A percentile compares a stretch with the other conserved stretches of the same genome.
Conservation (phyloP, 2,113 vertebrate species). For the mouse (Mus musculus) region DNA sequence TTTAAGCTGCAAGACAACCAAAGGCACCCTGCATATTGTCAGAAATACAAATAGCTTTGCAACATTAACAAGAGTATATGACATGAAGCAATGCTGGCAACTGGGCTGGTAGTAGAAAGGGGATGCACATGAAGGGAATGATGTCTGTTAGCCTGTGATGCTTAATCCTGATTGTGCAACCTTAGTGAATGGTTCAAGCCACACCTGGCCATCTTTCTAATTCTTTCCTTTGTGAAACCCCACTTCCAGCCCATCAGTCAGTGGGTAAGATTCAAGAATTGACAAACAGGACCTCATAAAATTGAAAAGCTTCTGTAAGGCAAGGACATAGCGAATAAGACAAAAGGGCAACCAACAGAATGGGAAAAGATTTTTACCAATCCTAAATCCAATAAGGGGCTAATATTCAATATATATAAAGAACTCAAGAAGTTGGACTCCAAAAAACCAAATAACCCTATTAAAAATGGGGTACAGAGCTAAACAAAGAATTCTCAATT, state of each 20-base stretch:
- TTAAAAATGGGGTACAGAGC: too few species aligned
- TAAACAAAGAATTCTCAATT: too few species aligned
- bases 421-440: too few species aligned
- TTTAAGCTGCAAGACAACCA: slow-evolving; percentile 59
- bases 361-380: too few species aligned
- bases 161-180: neutral
- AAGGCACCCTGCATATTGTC: slow-evolving; percentile 30
- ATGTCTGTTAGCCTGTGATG: neutral
- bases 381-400: too few species aligned
- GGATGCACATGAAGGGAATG: neutral
- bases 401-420: too few species aligned
- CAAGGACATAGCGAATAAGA: too few species aligned
- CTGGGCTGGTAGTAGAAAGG: slow-evolving; percentile 1
- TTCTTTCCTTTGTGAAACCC: neutral
- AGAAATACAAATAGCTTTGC: neutral
- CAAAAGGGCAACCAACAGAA: too few species aligned
- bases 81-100: neutral
- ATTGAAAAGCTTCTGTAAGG: too few species aligned
- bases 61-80: slow-evolving; percentile 15
- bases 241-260: neutral
- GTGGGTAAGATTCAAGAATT: too few species aligned
- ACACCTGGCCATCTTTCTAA: neutral
- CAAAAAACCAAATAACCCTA: too few species aligned
- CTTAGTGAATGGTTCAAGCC: neutral
- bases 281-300: too few species aligned